Percentiles rank a stretch among this genome's conserved stretches.
These are phyloP conservation scores for Clinocottus analis DNA, from an alignment of 2,113 vertebrate genomes.

Conservation along the genomic window DNA sequence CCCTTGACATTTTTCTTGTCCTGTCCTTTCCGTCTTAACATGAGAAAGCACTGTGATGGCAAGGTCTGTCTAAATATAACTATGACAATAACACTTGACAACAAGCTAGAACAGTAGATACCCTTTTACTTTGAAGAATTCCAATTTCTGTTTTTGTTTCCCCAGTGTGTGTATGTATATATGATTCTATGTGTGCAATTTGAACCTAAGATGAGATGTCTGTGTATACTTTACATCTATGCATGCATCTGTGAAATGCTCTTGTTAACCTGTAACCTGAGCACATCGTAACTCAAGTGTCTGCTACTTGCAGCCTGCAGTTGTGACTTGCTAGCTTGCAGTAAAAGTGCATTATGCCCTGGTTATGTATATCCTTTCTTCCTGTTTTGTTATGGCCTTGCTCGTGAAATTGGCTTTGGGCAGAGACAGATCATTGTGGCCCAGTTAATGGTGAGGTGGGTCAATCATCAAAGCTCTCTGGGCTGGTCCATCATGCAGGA, in stretches of 20 bases:
- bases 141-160: slow-evolving; percentile 80
- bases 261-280: slow-evolving; percentile 41
- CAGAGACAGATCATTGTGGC: slow-evolving; percentile 60
- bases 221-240: slow-evolving; percentile 33
- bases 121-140: slow-evolving; percentile 81
- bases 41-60: slow-evolving; percentile 70
- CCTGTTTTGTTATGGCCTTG: slow-evolving; percentile 20
- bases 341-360: slow-evolving; percentile 8
- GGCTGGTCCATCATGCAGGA: slow-evolving; percentile 47
- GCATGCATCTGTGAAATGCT: slow-evolving; percentile 14
- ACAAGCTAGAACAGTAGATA: slow-evolving; percentile 73
- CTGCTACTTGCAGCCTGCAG: slow-evolving; percentile 21
- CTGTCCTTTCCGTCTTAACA: slow-evolving; percentile 72
- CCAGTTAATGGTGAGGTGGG: slow-evolving; percentile 47
- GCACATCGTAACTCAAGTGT: slow-evolving; percentile 41
- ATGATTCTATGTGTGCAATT: background rate
- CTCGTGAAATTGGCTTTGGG: slow-evolving; percentile 60
- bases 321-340: slow-evolving; percentile 16
- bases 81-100: slow-evolving; percentile 77
- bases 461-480: slow-evolving; percentile 63
- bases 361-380: slow-evolving; percentile 23
- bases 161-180: slow-evolving; percentile 26
- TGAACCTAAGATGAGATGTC: slow-evolving; percentile 47
- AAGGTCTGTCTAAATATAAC: slow-evolving; percentile 82
- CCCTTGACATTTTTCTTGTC: slow-evolving; percentile 68